Evolutionary conservation across 1,140 invertebrate species (phyloP), one percentile per base, ranked within the genome.

Genomic region (Panulirus ornatus): DNA sequence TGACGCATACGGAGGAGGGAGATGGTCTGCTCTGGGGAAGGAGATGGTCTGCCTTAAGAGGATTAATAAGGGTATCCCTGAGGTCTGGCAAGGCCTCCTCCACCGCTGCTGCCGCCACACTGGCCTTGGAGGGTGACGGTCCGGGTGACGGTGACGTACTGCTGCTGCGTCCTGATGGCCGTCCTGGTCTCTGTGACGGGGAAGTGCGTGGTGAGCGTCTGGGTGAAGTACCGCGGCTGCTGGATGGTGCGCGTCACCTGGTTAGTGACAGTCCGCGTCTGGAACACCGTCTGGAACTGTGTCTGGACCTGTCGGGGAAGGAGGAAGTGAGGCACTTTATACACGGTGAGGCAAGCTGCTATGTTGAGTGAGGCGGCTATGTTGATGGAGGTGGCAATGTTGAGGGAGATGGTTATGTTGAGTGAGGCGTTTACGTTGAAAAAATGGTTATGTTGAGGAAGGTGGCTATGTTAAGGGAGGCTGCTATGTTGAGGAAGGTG

Each of bases 211-310:
- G 87, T 89, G 2, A 89, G 40, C 0, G 87, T 89, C 70, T 89
- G 87, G 16, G 87, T 89, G 79, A 89, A 89, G 87, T 83, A 89
- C 11, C 63, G 38, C 0, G 87, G 87, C 30, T 51, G n/a, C 40
- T 66, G 51, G 8, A 81, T 42, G 27, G 87, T 83, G 8, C 78
- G 40, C 19, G 79, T 83, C 70, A 83, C 79, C 38, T 89, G 87
- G 30, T 89, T 40, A 16, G 78, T 83, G 1, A 73, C 27, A 0
- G 78, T 89, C 9, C n/a, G 42, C 2, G 87, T 89, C n/a, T 38
- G 63, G 70, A 89, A 51, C 58, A 58, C 76, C 9, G 87, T 89
- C 70, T 83, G 87, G 87, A 89, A 89, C 66, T 83, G 78, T 27
- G 87, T 89, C 66, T 89, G 79, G 14, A 89, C 54, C 87, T 89